Conservation (phyloP, 2,888 invertebrate species). For the Parelbella ahira region DNA sequence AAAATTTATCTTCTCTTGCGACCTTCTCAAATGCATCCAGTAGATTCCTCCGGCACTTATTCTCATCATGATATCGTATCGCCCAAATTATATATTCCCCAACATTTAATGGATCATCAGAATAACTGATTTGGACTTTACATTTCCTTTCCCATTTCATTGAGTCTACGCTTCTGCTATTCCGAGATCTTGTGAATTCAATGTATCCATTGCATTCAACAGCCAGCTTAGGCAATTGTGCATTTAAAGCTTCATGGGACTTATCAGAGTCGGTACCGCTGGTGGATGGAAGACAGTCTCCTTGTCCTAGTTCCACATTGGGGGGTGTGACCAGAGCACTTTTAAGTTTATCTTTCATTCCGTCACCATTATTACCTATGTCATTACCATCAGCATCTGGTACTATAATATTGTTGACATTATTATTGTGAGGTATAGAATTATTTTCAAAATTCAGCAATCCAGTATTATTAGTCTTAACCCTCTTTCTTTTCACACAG, state of each 20-base stretch:
- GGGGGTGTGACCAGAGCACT: conserved; percentile 61
- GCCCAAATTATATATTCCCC: conserved; percentile 82
- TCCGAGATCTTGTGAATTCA: conserved; percentile 63
- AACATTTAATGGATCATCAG: conserved; percentile 69
- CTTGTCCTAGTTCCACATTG: conserved; percentile 65
- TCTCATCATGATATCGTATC: conserved; percentile 82
- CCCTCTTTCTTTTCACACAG: conserved; percentile 40
- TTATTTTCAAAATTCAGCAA: conserved; percentile 30
- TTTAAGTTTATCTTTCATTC: conserved; percentile 46
- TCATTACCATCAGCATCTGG: conserved; percentile 39
- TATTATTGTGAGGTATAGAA: conserved; percentile 34
- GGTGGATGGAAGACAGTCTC: conserved; percentile 71
- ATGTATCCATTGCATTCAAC: conserved; percentile 73
- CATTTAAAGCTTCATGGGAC: conserved; percentile 60
- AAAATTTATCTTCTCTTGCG: conserved; percentile 41
- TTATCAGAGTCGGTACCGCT: conserved; percentile 59
- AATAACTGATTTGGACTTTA: conserved; percentile 83
- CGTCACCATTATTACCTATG: conserved; percentile 58
- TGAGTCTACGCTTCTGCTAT: conserved; percentile 49
- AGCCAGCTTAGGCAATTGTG: conserved; percentile 63
- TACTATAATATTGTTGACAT: conserved; percentile 34
- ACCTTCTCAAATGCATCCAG: conserved; percentile 74
- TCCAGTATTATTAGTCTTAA: conserved; percentile 34
- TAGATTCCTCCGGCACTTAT: conserved; percentile 81
- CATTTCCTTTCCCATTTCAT: conserved; percentile 83